phyloP scores from a whole-genome alignment of 2,888 invertebrate species.

The Amphipyra berbera region DNA sequence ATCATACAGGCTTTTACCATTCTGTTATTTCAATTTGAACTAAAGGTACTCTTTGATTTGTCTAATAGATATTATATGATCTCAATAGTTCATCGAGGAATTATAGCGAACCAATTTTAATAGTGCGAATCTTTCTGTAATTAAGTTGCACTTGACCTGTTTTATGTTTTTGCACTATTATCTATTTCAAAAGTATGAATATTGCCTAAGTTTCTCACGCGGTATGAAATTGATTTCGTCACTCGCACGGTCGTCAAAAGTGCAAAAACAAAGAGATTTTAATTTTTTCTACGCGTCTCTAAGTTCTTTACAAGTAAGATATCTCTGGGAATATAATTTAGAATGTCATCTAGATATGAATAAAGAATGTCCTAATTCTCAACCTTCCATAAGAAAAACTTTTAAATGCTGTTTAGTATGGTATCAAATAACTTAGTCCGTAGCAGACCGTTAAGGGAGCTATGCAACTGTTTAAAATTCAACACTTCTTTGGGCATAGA shows the following conservation, averaged over 20 bases:
- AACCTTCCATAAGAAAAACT: constrained; percentile 31
- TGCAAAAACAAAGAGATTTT: constrained; percentile 20
- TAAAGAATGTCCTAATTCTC: constrained; percentile 33
- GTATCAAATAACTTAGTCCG: constrained; percentile 14
- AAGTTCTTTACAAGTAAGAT: constrained; percentile 26
- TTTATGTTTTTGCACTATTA: background rate
- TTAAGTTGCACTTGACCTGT: background rate
- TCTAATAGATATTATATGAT: no score
- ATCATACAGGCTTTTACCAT: no score
- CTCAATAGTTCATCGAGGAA: no score
- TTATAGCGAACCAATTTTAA: no score
- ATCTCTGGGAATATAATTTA: constrained; percentile 42
- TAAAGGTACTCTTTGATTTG: no score
- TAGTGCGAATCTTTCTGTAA: background rate
- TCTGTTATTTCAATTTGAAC: no score
- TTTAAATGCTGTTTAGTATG: constrained; percentile 5
- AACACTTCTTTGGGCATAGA: constrained; percentile 51
- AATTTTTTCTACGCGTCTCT: constrained; percentile 22
- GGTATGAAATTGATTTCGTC: constrained; percentile 14
- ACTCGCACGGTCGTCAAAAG: constrained; percentile 1
- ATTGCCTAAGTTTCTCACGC: constrained; percentile 10
- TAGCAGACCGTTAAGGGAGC: constrained; percentile 18
- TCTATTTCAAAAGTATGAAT: background rate
- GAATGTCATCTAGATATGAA: constrained; percentile 12
- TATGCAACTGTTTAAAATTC: constrained; percentile 62